Percentiles rank a stretch among this genome's conserved stretches.
Evolutionary conservation across 2,797 vertebrate genomes (phyloP).

Genomic region (Cynodonichthys magdalenae): DNA sequence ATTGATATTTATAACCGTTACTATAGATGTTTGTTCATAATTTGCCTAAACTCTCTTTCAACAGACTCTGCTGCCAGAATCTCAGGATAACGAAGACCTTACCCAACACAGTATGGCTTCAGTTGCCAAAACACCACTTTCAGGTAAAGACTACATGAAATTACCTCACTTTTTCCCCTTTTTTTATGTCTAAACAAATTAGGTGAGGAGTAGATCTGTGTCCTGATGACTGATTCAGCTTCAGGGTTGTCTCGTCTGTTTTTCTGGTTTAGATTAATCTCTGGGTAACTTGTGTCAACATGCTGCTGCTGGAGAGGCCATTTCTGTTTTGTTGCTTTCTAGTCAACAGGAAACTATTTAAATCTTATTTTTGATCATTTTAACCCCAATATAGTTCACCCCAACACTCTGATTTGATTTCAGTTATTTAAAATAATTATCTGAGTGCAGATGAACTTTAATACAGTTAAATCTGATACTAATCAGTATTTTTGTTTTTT

Average conservation of each 20-base stretch:
- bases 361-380: neutral
- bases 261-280: slow-evolving; percentile 46
- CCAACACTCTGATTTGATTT: neutral
- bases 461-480: neutral
- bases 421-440: neutral
- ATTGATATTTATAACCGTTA: slow-evolving; percentile 11
- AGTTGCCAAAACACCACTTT: slow-evolving; percentile 60
- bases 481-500: neutral
- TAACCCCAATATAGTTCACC: neutral
- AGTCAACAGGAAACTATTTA: neutral
- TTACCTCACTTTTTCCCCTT: neutral
- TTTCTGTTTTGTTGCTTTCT: neutral
- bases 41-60: slow-evolving; percentile 14
- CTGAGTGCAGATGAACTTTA: neutral
- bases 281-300: neutral
- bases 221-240: slow-evolving; percentile 4
- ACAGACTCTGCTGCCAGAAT: slow-evolving; percentile 66
- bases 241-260: slow-evolving; percentile 10
- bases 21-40: slow-evolving; percentile 7
- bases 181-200: slow-evolving; percentile 5
- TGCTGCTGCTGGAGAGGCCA: neutral
- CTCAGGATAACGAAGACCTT: slow-evolving; percentile 60
- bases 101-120: slow-evolving; percentile 71
- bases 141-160: slow-evolving; percentile 56
- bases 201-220: slow-evolving; percentile 19